Base-by-base conservation (phyloP, 2,113 vertebrate genomes). In the Trogon melanurus region DNA sequence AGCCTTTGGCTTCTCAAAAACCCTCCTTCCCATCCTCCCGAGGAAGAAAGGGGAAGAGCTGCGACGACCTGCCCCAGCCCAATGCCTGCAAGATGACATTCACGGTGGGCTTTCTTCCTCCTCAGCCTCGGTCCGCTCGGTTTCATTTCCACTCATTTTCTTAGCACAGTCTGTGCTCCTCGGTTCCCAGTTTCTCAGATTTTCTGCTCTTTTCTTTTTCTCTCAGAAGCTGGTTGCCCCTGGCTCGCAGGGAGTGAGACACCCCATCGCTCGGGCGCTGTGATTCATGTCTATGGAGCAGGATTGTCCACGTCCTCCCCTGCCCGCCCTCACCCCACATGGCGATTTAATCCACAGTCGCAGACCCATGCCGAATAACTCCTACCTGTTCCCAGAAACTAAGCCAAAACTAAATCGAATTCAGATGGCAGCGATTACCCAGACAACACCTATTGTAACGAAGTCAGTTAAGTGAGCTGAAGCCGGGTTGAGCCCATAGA, bases 1-100 rank as follows among this genome's bases (percentile, higher is more conserved):
- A 76, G 26, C 19, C 27, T 80, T 9, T 65, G 64, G 26, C 26
- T 85, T 41, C 23, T 48, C 21, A 21, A 14, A 32, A 62, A 79
- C 16, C 38, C 5, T 81, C 44, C 41, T 54, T 71, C 51, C 65
- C 60, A 21, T 32, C 22, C 8, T 51, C 17, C 58, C 29, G 11
- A 20, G 32, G 45, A 91, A 32, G 54, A 69, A 50, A 10, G 51
- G 53, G 34, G 36, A 21, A 57, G 50, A 45, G 4, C 71, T 82
- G 41, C 10, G 34, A 53, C 34, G 58, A 44, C 21, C 30, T 73
- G 38, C n/a, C 57, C 53, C 54, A 67, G 30, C 16, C 21, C 3
- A 0, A 1, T 0, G 13, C 10, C 41, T 45, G 23, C 8, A 2
- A 50, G 11, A 3, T 44, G 70, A 25, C 2, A 0, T 44, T 76